Conservation (phyloP, 2,888 invertebrate species). For the Muscina levida region DNA sequence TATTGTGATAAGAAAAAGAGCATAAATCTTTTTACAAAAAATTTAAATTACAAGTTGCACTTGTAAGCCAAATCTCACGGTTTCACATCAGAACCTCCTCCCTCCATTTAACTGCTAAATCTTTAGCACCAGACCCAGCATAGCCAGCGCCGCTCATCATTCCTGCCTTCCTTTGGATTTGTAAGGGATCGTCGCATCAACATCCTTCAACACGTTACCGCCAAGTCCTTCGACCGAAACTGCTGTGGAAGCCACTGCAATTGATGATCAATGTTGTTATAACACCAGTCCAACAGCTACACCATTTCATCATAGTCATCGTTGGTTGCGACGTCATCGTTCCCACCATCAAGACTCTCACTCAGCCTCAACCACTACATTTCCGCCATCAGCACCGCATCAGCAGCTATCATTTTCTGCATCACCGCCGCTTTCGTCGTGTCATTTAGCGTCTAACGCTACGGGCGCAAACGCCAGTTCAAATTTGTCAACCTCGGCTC, state of each 20-base stretch:
- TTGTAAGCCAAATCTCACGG: constrained; percentile 28
- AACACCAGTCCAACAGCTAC: constrained; percentile 4
- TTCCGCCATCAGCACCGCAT: constrained; percentile 23
- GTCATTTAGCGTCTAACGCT: constrained; percentile 25
- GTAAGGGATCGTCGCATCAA: not conserved
- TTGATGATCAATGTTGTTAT: constrained; percentile 51
- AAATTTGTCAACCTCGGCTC: constrained; percentile 44
- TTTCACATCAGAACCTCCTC: constrained; percentile 11
- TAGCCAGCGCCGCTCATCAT: not conserved
- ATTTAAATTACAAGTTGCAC: constrained; percentile 16
- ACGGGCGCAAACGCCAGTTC: not conserved
- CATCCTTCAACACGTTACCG: constrained; percentile 56
- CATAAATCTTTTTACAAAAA: not conserved
- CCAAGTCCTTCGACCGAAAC: constrained; percentile 59
- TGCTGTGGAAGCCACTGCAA: constrained; percentile 57
- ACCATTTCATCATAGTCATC: not conserved
- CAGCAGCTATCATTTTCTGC: constrained; percentile 18
- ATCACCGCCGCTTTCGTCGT: constrained; percentile 16
- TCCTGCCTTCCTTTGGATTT: not conserved
- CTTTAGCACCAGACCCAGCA: too few relatives aligned
- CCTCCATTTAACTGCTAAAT: not conserved
- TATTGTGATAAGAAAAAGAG: constrained; percentile 15
- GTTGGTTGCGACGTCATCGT: constrained; percentile 27
- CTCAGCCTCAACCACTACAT: not conserved
- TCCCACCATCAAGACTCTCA: constrained; percentile 18